A percentile compares a stretch with the other conserved stretches of the same genome.
phyloP scores from a whole-genome alignment of 2,888 invertebrate species.

The Saturnia japonica region DNA sequence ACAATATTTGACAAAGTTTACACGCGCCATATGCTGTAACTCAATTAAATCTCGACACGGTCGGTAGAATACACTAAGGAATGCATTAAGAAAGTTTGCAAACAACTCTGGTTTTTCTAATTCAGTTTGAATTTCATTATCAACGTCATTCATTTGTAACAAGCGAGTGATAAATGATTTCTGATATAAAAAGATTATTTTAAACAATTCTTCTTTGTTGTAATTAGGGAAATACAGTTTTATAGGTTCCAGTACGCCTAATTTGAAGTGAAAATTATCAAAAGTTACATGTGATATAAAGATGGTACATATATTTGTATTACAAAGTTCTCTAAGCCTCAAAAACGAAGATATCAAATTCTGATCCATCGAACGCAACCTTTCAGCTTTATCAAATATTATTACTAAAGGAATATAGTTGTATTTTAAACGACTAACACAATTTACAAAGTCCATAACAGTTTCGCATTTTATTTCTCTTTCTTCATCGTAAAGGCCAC shows the following conservation, averaged over 20 bases:
- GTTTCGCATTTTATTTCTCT: conserved; percentile 84
- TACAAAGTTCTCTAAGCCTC: conserved; percentile 87
- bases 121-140: conserved; percentile 52
- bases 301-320: conserved; percentile 87
- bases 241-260: conserved; percentile 86
- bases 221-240: conserved; percentile 91
- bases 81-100: conserved; percentile 89
- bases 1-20: conserved; percentile 89
- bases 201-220: conserved; percentile 85
- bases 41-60: conserved; percentile 93
- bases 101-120: conserved; percentile 83
- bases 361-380: conserved; percentile 87
- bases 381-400: conserved; percentile 91
- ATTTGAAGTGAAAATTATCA: conserved; percentile 89
- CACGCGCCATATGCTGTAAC: conserved; percentile 89
- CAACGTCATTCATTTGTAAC: conserved; percentile 50
- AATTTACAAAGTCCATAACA: conserved; percentile 84
- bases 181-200: conserved; percentile 69
- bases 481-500: conserved; percentile 74
- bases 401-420: conserved; percentile 80
- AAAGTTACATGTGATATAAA: conserved; percentile 90
- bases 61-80: conserved; percentile 91
- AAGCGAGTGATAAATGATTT: conserved; percentile 59
- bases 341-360: conserved; percentile 88
- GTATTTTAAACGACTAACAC: conserved; percentile 58